Evolutionary conservation across 2,113 vertebrate genomes (phyloP).

Genomic region (Neodontobutis hainanensis): DNA sequence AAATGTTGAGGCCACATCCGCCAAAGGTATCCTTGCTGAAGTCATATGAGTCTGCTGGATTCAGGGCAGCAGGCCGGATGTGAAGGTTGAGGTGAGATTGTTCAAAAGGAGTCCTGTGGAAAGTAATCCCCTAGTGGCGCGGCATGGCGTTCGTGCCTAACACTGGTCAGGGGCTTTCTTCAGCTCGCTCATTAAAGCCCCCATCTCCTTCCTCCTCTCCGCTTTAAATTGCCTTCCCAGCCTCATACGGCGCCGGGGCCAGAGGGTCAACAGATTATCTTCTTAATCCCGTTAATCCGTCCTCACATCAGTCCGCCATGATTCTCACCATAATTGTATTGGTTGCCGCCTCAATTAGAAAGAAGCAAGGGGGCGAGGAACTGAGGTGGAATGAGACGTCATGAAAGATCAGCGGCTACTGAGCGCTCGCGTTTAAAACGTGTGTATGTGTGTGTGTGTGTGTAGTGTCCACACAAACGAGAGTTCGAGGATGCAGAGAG

Average conservation of each 20-base stretch:
- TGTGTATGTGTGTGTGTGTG: slow-evolving; percentile 5
- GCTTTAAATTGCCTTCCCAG: slow-evolving; percentile 74
- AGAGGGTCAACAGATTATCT: slow-evolving; percentile 76
- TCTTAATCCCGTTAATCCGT: slow-evolving; percentile 76
- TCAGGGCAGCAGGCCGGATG: slow-evolving; percentile 15
- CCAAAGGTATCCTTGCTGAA: too few species aligned
- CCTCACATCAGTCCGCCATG: slow-evolving; percentile 73
- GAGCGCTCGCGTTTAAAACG: neutral
- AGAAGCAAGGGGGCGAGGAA: slow-evolving; percentile 54
- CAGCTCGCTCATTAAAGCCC: slow-evolving; percentile 64
- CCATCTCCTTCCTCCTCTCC: slow-evolving; percentile 45
- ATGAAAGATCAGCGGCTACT: slow-evolving; percentile 29
- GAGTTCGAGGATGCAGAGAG: slow-evolving; percentile 37
- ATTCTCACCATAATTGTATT: slow-evolving; percentile 77
- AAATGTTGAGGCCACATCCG: too few species aligned
- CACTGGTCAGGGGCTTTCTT: slow-evolving; percentile 61
- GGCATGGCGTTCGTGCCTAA: slow-evolving; percentile 41
- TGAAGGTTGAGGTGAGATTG: slow-evolving; percentile 42
- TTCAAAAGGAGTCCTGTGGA: slow-evolving; percentile 29
- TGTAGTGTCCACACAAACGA: neutral
- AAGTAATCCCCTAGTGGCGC: slow-evolving; percentile 56
- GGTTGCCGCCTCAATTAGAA: slow-evolving; percentile 68
- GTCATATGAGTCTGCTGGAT: too few species aligned
- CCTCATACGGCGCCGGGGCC: slow-evolving; percentile 63
- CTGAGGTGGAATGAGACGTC: slow-evolving; percentile 63